Conservation (phyloP, 2,888 invertebrate species). For the Cerceris rybyensis region DNA sequence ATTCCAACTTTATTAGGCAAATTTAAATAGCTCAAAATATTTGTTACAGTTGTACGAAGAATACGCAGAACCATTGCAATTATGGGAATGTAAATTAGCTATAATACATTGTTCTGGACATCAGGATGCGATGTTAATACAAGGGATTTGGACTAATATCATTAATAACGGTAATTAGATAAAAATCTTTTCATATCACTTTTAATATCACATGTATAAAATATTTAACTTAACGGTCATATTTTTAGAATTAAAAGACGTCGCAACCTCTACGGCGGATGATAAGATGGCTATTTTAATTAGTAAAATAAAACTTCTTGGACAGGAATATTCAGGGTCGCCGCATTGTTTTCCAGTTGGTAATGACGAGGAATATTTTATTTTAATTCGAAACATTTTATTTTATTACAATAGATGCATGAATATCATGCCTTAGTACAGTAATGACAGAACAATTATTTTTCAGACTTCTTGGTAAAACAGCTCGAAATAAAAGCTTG, state of each 20-base stretch:
- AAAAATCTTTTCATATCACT: slow-evolving; percentile 2
- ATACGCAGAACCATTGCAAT: slow-evolving; percentile 94
- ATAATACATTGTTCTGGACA: slow-evolving; percentile 98
- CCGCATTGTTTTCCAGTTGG: slow-evolving; percentile 94
- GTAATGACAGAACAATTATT: slow-evolving; percentile 13
- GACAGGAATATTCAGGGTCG: slow-evolving; percentile 90
- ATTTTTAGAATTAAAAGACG: slow-evolving; percentile 83
- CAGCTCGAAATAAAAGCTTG: slow-evolving; percentile 91
- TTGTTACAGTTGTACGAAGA: slow-evolving; percentile 90
- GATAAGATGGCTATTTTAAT: slow-evolving; percentile 88
- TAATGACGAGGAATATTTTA: slow-evolving; percentile 77
- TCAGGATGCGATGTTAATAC: slow-evolving; percentile 93
- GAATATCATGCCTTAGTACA: background rate
- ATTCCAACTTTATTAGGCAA: background rate
- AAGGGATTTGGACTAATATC: slow-evolving; percentile 96
- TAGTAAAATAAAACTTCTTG: slow-evolving; percentile 89
- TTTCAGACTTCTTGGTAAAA: slow-evolving; percentile 88
- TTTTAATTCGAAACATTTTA: background rate
- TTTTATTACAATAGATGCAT: background rate
- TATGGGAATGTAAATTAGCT: slow-evolving; percentile 97
- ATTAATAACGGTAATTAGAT: slow-evolving; percentile 82
- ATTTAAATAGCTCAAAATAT: background rate
- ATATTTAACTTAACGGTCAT: slow-evolving; percentile 13
- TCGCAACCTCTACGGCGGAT: slow-evolving; percentile 82
- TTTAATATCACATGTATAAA: background rate